Base-by-base conservation (phyloP, 2,888 invertebrate genomes). In the Aricia artaxerxes region DNA sequence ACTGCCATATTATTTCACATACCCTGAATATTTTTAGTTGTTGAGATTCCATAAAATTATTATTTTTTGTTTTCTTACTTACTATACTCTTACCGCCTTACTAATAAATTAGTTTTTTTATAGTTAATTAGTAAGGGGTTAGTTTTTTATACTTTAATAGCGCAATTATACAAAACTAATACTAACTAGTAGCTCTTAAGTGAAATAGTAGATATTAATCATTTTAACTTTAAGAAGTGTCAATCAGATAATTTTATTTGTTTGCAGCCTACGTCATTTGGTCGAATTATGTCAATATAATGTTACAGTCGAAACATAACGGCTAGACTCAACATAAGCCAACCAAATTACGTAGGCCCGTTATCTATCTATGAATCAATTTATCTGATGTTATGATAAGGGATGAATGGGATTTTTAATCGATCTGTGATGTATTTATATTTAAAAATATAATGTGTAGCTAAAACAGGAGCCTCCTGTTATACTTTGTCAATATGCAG, bases 391-490 rank as follows among this genome's bases (percentile, higher is more conserved):
- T 4, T 57, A 64, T 9, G n/a, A 7, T 61, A 1, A 31, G 2
- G 11, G 2, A 24, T n/a, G 24, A 61, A 64, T 31, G 11, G 9
- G 31, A 64, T 31, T 7, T 31, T 64, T 11, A 64, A 64, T 31
- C 31, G 64, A 64, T 64, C 64, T 64, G 31, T 64, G 64, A 64
- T 64, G 64, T 64, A 64, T 64, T 64, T 64, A 64, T 64, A 64
- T 64, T 61, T 0, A n/a, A 61, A 61, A 6, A 24, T 61, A 61
- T 61, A 61, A 24, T n/a, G 6, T 16, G 6, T n/a, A 7, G n/a
- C 61, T 24, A 5, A 6, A n/a, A 60, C 5, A 60, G 6, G 6
- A 60, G n/a, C 6, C 3, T 53, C 5, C 60, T 1, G 4, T 60
- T 60, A 6, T n/a, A 60, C n/a, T 60, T 60, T 60, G n/a, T 13